These are phyloP conservation scores for Anarrhichthys ocellatus DNA, from an alignment of 2,113 vertebrate species.

Conservation along the genomic window DNA sequence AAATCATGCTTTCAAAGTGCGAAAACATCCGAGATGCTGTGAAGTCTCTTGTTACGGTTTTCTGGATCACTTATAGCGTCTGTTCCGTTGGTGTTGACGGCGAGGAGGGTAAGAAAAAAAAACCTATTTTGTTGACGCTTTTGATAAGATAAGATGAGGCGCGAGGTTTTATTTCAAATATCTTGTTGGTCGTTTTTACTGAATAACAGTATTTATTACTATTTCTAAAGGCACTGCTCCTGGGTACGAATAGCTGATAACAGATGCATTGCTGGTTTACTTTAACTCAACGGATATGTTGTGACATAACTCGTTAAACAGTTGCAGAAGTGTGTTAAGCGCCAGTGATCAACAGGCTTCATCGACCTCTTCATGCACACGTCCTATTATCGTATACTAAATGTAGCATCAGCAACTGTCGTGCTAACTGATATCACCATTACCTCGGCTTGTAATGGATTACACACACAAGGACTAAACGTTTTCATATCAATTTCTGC, in stretches of 20 bases:
- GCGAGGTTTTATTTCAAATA: not conserved
- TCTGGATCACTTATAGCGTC: conserved; percentile 68
- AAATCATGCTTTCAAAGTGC: conserved; percentile 73
- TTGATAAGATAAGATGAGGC: conserved; percentile 25
- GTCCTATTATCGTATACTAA: not conserved
- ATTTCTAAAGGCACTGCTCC: not conserved
- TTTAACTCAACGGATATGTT: not conserved
- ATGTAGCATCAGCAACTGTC: not conserved
- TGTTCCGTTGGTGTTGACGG: conserved; percentile 57
- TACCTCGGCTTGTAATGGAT: not conserved
- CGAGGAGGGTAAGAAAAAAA: conserved; percentile 79
- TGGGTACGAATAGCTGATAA: not conserved
- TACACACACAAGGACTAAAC: no score
- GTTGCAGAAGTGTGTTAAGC: not conserved
- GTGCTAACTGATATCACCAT: not conserved
- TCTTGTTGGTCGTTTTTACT: not conserved
- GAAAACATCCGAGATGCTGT: conserved; percentile 58
- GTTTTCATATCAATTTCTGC: not conserved
- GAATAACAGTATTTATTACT: not conserved
- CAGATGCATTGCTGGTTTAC: not conserved
- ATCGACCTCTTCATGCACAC: not conserved
- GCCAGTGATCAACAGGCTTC: not conserved
- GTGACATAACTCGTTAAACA: not conserved
- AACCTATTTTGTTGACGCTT: not conserved
- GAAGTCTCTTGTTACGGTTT: conserved; percentile 46